A percentile compares a stretch with the other conserved stretches of the same genome.
These are phyloP conservation scores for Tachycineta bicolor DNA, from an alignment of 2,113 vertebrate species.

Conservation along the genomic window DNA sequence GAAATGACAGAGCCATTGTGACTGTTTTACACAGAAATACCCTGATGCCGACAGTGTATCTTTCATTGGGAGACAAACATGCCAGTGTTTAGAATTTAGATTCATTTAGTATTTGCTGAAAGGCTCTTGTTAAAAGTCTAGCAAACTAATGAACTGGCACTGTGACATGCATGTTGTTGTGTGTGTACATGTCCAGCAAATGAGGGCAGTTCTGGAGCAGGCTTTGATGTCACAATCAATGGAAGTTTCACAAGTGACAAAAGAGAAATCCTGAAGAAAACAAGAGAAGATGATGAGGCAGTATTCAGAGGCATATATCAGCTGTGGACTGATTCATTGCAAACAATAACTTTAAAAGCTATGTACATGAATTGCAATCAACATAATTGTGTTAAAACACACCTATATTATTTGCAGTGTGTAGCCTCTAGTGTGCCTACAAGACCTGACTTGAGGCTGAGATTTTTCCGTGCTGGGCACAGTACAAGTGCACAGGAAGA, in stretches of 20 bases:
- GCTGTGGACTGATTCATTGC: not conserved
- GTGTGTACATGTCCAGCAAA: accelerated
- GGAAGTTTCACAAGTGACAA: not conserved
- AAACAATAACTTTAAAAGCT: not conserved
- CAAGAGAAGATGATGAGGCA: not conserved
- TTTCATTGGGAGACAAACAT: not conserved
- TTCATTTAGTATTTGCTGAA: not conserved
- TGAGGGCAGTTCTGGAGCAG: not conserved
- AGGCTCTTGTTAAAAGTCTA: not conserved
- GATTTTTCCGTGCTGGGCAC: not conserved
- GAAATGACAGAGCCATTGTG: not conserved
- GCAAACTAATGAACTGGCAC: not conserved
- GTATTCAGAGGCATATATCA: not conserved
- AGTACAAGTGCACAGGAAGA: not conserved
- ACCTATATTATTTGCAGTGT: not conserved
- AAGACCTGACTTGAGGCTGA: not conserved
- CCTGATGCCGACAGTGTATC: not conserved
- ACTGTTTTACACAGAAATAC: not conserved
- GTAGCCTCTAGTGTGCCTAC: not conserved
- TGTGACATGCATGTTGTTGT: too few relatives aligned
- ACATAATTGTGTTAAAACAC: not conserved
- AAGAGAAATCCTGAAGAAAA: not conserved
- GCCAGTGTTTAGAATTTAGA: not conserved
- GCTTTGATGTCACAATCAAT: not conserved
- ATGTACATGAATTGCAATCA: not conserved